Conservation (phyloP, 2,888 invertebrate genomes). For the Calephelis perditalis region DNA sequence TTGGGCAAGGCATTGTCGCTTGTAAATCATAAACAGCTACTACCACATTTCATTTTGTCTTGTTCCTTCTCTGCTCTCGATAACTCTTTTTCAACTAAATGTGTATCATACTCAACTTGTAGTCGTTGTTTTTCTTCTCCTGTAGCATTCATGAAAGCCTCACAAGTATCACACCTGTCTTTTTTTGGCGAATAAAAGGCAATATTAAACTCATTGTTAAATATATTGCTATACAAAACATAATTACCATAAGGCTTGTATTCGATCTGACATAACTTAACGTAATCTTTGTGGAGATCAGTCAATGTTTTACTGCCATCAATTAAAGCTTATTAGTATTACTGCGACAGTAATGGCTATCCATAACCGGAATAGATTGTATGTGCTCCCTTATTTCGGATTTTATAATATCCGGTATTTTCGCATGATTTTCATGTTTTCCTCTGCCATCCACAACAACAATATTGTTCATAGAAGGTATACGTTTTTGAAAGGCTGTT, state of each 20-base stretch:
- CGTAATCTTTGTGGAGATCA: slow-evolving; percentile 33
- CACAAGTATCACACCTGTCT: slow-evolving; percentile 30
- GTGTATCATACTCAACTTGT: slow-evolving; percentile 15
- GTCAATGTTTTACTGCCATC: slow-evolving; percentile 33
- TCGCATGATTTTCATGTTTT: too few relatives aligned
- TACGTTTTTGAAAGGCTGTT: too few relatives aligned
- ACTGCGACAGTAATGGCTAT: too few relatives aligned
- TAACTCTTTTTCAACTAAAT: slow-evolving; percentile 17
- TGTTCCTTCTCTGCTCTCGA: slow-evolving; percentile 19
- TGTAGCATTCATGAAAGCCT: slow-evolving; percentile 23
- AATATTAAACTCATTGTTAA: slow-evolving; percentile 26
- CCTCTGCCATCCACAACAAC: too few relatives aligned
- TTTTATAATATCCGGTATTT: too few relatives aligned
- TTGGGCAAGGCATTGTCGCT: slow-evolving; percentile 20
- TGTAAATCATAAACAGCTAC: slow-evolving; percentile 22
- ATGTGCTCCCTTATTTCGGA: too few relatives aligned
- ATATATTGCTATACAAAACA: slow-evolving; percentile 26
- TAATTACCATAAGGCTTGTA: slow-evolving; percentile 20
- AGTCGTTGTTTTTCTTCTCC: slow-evolving; percentile 16
- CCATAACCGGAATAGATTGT: too few relatives aligned
- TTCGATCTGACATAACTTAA: slow-evolving; percentile 25
- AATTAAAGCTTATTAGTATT: slow-evolving; percentile 32
- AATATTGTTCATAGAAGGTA: too few relatives aligned
- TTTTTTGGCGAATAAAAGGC: slow-evolving; percentile 28
- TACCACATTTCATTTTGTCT: slow-evolving; percentile 16